phyloP scores from a whole-genome alignment of 2,888 invertebrate species.

The Cerceris ruficornis region DNA sequence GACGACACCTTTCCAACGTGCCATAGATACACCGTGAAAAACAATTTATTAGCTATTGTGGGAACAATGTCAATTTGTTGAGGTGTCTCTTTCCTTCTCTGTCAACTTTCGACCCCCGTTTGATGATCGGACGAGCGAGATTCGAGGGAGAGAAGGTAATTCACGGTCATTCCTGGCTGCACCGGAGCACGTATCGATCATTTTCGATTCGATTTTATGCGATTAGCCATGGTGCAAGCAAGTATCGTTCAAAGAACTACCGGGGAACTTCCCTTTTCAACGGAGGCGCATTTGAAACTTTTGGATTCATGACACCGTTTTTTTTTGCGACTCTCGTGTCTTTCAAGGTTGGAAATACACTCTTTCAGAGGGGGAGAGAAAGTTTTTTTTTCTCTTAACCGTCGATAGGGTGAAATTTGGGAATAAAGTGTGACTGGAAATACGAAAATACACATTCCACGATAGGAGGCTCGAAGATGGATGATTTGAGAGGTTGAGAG shows the following conservation, averaged over 20 bases:
- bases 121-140: conserved; percentile 23
- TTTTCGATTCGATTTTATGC: conserved; percentile 72
- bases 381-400: conserved; percentile 4
- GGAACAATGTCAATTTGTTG: conserved; percentile 71
- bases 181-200: conserved; percentile 70
- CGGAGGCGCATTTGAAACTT: conserved; percentile 46
- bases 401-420: conserved; percentile 22
- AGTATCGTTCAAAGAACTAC: conserved; percentile 13
- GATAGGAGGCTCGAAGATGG: too few species aligned
- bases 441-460: neutral
- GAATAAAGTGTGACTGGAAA: neutral
- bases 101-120: conserved; percentile 33
- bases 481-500: too few species aligned
- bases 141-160: conserved; percentile 47
- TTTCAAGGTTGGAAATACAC: conserved; percentile 25
- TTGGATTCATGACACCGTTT: conserved; percentile 69
- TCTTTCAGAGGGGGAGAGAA: conserved; percentile 15
- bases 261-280: conserved; percentile 32
- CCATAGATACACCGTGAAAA: conserved; percentile 46
- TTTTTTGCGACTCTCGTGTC: neutral
- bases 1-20: conserved; percentile 25
- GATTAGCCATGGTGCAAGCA: conserved; percentile 66
- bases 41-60: conserved; percentile 72
- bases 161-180: conserved; percentile 59
- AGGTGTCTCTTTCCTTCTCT: conserved; percentile 49